Evolutionary conservation across 2,888 invertebrate species (phyloP), one percentile per base, ranked within the genome.

Genomic region (Cremastinae sp.): DNA sequence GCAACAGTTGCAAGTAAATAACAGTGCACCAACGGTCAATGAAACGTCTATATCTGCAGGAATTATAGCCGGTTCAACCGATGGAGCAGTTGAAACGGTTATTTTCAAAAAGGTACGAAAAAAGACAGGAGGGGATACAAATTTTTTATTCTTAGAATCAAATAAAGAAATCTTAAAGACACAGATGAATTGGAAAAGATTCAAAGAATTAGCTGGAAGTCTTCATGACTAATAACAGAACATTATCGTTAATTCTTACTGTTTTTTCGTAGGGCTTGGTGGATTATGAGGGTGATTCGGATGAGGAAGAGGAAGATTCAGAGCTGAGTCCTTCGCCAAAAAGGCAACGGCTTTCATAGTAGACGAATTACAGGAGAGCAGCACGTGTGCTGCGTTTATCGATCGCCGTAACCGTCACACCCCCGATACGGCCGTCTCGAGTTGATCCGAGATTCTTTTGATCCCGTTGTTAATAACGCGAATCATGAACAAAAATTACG

Each of bases 281-380:
- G 79, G 98, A 98, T 90, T 98, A 98, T 87, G 98, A 98, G 89
- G 98, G 97, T 71, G 98, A 98, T 90, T 98, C 98, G 0, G 98
- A 98, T 86, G 98, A 98, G 86, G 97, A 97, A 74, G 97, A 97
- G 75, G 96, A 96, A 79, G 94, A 94, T 78, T 90, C 91, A 43
- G 92, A 92, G 64, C 90, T 91, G 83, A 91, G 87, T 83, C 93
- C 93, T 68, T 92, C 93, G 85, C 92, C 93, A 78, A 95, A 95
- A 90, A 92, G 95, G 88, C 94, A 95, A 89, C 93, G 95, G 80
- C 92, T 95, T 84, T 94, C 94, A 93, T 95, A 95, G 94, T 93
- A 90, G 85, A 85, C 83, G 84, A 84, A 85, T 74, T 75, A 81
- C 78, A 81, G 75, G 75, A 82, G 82, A 83, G 82, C 84, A 84